These are phyloP conservation scores for Xylota sylvarum DNA, from an alignment of 2,888 invertebrate species.

Conservation along the genomic window DNA sequence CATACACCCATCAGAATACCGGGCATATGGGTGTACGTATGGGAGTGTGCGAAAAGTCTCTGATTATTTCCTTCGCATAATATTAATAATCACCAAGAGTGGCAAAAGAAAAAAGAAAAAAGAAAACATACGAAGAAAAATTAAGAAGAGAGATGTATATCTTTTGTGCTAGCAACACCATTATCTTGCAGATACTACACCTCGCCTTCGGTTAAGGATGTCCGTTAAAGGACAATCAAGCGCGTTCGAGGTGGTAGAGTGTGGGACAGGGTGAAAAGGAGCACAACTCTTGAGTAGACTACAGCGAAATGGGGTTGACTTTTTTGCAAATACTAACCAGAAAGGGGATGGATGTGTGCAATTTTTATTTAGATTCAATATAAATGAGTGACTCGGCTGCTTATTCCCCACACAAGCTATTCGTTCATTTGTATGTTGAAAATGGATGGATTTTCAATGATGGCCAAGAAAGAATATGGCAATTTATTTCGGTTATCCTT, in stretches of 20 bases:
- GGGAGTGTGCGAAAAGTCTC: constrained; percentile 52
- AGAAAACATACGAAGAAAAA: constrained; percentile 58
- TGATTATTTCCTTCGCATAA: constrained; percentile 63
- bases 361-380: constrained; percentile 72
- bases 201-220: constrained; percentile 71
- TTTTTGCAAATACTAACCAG: constrained; percentile 47
- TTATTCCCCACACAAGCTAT: neutral
- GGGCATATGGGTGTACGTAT: constrained; percentile 30
- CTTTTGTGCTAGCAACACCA: constrained; percentile 58
- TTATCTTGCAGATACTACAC: constrained; percentile 67
- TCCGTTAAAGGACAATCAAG: constrained; percentile 75
- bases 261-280: neutral
- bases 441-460: constrained; percentile 60
- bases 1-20: constrained; percentile 21
- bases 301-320: constrained; percentile 41
- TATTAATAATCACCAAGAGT: constrained; percentile 71
- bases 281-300: constrained; percentile 11
- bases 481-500: constrained; percentile 34
- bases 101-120: constrained; percentile 28
- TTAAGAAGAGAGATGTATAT: constrained; percentile 71
- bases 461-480: constrained; percentile 42
- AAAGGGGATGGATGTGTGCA: constrained; percentile 58
- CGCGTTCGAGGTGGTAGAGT: constrained; percentile 37
- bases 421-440: constrained; percentile 32
- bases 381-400: constrained; percentile 57